A percentile compares a stretch with the other conserved stretches of the same genome.
phyloP scores from a whole-genome alignment of 2,797 vertebrate genomes.

The Picus viridis region DNA sequence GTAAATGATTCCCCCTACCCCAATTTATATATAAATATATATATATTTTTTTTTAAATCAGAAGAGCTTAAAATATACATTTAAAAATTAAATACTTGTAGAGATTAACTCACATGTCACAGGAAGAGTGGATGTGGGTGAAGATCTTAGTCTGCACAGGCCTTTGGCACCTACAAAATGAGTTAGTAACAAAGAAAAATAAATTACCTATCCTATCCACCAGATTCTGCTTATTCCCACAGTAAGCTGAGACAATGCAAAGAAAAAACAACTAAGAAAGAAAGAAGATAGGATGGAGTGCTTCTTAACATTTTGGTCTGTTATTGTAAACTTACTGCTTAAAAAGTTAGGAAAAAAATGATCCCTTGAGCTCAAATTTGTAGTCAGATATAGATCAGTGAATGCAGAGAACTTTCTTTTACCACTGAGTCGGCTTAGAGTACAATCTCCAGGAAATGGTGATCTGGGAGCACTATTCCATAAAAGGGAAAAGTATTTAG shows the following conservation, averaged over 20 bases:
- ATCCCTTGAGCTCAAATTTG: conserved; percentile 70
- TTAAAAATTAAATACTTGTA: background rate
- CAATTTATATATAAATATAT: background rate
- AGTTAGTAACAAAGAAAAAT: background rate
- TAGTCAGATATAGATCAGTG: conserved; percentile 68
- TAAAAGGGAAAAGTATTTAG: conserved; percentile 84
- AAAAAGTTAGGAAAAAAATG: conserved; percentile 76
- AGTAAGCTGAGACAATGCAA: background rate
- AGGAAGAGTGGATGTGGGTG: background rate
- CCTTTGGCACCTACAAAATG: background rate
- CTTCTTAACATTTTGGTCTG: conserved; percentile 59
- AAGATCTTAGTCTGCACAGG: background rate
- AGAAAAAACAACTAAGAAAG: background rate
- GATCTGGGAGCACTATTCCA: conserved; percentile 75
- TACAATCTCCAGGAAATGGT: conserved; percentile 77
- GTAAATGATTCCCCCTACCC: background rate
- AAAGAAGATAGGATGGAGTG: background rate
- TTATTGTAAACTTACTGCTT: conserved; percentile 75
- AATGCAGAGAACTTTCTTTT: conserved; percentile 66
- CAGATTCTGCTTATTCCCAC: conserved; percentile 51
- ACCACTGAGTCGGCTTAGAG: conserved; percentile 71
- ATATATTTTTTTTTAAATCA: background rate
- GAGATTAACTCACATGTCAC: conserved; percentile 17
- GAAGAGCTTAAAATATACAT: background rate
- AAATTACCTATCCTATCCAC: background rate